Evolutionary conservation across 2,797 vertebrate genomes (phyloP), one percentile per base, ranked within the genome.

Genomic region (Brachyalestes nurse): DNA sequence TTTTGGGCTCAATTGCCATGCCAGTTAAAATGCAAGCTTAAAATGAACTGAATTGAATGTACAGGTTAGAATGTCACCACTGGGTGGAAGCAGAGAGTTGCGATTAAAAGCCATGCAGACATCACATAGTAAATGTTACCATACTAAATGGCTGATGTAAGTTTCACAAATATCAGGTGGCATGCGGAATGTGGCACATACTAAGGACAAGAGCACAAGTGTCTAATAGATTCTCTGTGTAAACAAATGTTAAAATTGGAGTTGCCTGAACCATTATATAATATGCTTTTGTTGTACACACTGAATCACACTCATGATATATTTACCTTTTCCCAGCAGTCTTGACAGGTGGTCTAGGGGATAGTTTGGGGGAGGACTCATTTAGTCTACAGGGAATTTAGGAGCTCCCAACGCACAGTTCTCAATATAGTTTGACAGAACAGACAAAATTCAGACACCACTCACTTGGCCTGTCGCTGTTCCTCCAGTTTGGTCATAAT

Each of bases 401-500:
- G 40, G 8, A 38, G 23, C 38, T 61, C 51, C 17, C 75, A 74
- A 38, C 21, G 14, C 49, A 72, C 6, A 38, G 25, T 23, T 72
- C 51, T 64, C 14, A 62, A 53, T 45, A 25, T 40, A 55, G 34
- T 77, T 38, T 42, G 53, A 66, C 19, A 71, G 47, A 61, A n/a
- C 23, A 45, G 12, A 55, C 75, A 72, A 67, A 40, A 61, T 16
- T 7, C n/a, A 75, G 12, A 60, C 10, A 23, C 57, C 6, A 91
- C 93, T 93, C 81, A 95, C 94, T 92, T 93, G 77, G 86, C 81
- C 80, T 88, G 69, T 1, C 95, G 94, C 88, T 97, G 95, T 85
- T 97, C 95, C 77, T 97, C 97, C 90, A 98, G 93, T 92, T 94
- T 95, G 93, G 95, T 91, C 94, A 99, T 96, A 87, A 97, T 95